Evolutionary conservation across 2,888 invertebrate genomes (phyloP), one percentile per base, ranked within the genome.

Genomic region (Pachycephus smyrnensis): DNA sequence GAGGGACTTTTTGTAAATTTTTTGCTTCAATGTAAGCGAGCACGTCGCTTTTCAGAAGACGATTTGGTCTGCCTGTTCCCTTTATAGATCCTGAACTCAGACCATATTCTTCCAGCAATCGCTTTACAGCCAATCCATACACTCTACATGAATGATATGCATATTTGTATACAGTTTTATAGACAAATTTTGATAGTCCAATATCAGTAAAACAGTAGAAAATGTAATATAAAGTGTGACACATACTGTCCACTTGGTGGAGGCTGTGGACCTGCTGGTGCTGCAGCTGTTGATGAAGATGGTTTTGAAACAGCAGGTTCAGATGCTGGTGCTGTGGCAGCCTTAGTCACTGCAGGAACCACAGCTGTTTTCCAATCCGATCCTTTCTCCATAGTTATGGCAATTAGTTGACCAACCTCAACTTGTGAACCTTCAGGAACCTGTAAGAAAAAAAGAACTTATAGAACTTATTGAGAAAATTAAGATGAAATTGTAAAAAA

Each of bases 81-180:
- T 91, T 89, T 9, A 94, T 89, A 32, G 92, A 89, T 1, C 88
- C 89, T 1, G 92, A 86, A 73, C 92, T 90, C 15, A 94, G 82
- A 3, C 92, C 93, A 88, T 94, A 95, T 82, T 94, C 93, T 81
- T 94, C 93, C 33, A 95, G 85, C 32, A 95, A 89, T 83, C 93
- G 91, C 79, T 93, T 92, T 0, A 94, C 95, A 12, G 95, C 94
- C 55, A 95, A 94, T 33, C 95, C 95, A 79, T 92, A 90, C 74
- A 90, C 88, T 82, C 91, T 92, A 76, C 35, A 82, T 32, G 77
- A 78, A 37, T 73, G 37, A 69, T n/a, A 73, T 36, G n/a, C 1
- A 36, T 33, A 23, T 73, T 30, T 71, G 73, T 40, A 33, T 82
- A 12, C 6, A 76, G 31, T 78, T 69, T 9, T 35, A 75, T 37